A percentile compares a stretch with the other conserved stretches of the same genome.
Evolutionary conservation across 2,888 invertebrate species (phyloP).

Genomic region (Limnephilus marmoratus): DNA sequence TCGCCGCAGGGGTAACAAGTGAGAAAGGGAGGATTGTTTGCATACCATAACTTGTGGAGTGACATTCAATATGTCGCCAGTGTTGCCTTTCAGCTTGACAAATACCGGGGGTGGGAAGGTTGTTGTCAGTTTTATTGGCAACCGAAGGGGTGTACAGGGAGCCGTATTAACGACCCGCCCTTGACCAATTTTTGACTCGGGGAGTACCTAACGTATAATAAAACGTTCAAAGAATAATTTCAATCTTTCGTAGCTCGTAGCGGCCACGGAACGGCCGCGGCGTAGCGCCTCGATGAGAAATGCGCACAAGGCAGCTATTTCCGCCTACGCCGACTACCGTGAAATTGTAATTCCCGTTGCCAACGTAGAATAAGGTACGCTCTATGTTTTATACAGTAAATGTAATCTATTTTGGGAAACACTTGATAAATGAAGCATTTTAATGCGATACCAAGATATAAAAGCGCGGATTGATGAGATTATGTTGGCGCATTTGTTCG

Average conservation of each 20-base stretch:
- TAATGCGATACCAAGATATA: background rate
- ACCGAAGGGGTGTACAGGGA: background rate
- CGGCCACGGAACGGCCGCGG: constrained; percentile 4
- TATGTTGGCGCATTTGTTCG: background rate
- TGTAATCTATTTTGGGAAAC: background rate
- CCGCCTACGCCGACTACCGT: background rate
- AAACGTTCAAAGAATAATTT: background rate
- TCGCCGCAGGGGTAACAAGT: background rate
- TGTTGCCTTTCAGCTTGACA: background rate
- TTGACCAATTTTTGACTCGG: constrained; percentile 8
- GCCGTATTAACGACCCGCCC: background rate
- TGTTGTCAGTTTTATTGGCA: background rate
- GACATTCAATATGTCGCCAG: constrained; percentile 9
- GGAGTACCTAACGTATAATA: background rate
- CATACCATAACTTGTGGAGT: constrained; percentile 9
- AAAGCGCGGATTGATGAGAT: background rate
- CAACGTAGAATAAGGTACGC: background rate
- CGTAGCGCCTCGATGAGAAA: background rate
- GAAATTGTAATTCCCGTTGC: background rate
- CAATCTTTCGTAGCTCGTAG: background rate
- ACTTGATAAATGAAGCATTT: background rate
- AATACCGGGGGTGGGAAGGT: background rate
- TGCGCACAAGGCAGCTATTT: background rate
- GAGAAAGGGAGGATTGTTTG: background rate
- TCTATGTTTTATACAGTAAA: background rate